These are phyloP conservation scores for Nothobranchius kuhntae DNA, from an alignment of 2,113 vertebrate species.

Conservation along the genomic window DNA sequence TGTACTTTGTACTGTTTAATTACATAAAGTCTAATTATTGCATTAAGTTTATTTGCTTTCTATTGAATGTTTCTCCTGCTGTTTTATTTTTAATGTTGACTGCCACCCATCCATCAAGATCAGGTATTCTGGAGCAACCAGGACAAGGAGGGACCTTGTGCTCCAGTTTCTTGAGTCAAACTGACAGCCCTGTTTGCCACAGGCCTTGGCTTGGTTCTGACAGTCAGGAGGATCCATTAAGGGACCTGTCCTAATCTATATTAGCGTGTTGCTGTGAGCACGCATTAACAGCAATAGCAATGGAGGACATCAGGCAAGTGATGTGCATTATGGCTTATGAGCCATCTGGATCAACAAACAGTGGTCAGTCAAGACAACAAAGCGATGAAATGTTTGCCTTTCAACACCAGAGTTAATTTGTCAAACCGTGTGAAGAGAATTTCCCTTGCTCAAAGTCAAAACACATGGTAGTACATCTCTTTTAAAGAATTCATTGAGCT, in stretches of 20 bases:
- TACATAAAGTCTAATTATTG: too few species aligned
- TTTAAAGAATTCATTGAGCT: slow-evolving; percentile 14
- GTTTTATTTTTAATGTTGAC: slow-evolving; percentile 46
- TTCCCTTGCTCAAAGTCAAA: slow-evolving; percentile 2
- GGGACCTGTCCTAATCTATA: slow-evolving; percentile 45
- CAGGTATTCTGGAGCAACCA: slow-evolving; percentile 53
- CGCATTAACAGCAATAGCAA: slow-evolving; percentile 30
- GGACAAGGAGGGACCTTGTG: slow-evolving; percentile 48
- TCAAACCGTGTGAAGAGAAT: neutral
- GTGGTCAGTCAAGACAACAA: neutral
- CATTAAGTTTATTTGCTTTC: too few species aligned
- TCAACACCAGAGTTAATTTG: slow-evolving; percentile 6
- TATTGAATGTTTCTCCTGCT: slow-evolving; percentile 23
- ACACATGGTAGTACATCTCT: neutral
- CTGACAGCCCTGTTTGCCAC: slow-evolving; percentile 49
- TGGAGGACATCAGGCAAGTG: slow-evolving; percentile 48
- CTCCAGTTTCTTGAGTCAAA: slow-evolving; percentile 57
- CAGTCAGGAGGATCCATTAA: slow-evolving; percentile 51
- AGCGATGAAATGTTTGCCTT: too few species aligned
- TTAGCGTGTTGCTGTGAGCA: slow-evolving; percentile 36
- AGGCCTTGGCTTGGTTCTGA: slow-evolving; percentile 59
- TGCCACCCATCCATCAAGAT: slow-evolving; percentile 43
- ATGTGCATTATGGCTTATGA: slow-evolving; percentile 24
- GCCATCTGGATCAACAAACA: slow-evolving; percentile 7
- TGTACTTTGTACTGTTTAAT: too few species aligned